A percentile compares a stretch with the other conserved stretches of the same genome.
Conservation (phyloP, 1,140 invertebrate species). For the Sinonovacula constricta region DNA sequence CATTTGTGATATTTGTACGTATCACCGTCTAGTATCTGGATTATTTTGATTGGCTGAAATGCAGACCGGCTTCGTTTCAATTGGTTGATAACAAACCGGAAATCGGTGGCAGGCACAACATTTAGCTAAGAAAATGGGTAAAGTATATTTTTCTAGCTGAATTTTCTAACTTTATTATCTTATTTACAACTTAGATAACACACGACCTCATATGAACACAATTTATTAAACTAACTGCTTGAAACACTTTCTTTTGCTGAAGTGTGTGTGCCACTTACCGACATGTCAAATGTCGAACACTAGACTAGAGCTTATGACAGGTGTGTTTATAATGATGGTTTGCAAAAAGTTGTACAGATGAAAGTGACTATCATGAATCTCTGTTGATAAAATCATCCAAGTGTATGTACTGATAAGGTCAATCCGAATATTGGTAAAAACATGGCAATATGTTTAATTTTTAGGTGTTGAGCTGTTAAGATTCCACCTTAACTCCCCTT, state of each 20-base stretch:
- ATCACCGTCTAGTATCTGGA: no score
- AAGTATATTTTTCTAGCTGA: background rate
- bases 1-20: no score
- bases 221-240: background rate
- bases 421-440: no score
- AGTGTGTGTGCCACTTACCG: background rate
- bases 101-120: background rate
- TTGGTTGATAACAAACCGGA: background rate
- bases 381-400: no score
- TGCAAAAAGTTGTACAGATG: no score
- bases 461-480: no score
- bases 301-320: background rate
- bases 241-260: background rate
- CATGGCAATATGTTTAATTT: no score
- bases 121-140: background rate
- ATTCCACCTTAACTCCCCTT: no score
- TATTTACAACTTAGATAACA: no score
- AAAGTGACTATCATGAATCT: no score
- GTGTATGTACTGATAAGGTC: no score
- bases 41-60: background rate
- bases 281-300: background rate
- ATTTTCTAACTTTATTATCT: background rate
- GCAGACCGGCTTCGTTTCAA: background rate
- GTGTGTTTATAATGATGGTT: background rate
- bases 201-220: no score